phyloP scores from a whole-genome alignment of 2,888 invertebrate species.

The Drosophila anomalata region DNA sequence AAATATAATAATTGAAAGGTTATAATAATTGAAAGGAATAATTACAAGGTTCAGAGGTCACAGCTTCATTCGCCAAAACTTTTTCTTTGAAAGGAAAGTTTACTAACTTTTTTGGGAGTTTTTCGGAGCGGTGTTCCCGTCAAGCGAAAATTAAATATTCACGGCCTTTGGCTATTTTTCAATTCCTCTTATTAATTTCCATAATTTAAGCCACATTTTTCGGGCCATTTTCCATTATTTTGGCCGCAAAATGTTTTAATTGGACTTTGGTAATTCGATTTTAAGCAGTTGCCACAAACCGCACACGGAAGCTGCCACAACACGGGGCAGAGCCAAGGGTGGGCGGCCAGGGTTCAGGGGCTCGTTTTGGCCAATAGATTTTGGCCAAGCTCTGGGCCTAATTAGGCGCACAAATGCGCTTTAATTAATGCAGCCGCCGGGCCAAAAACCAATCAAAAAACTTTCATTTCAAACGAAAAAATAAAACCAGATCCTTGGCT shows the following conservation, averaged over 20 bases:
- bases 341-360: neutral
- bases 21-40: too few relatives aligned
- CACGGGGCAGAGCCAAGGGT: neutral
- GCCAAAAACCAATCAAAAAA: neutral
- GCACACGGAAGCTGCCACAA: constrained; percentile 1
- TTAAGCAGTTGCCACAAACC: constrained; percentile 6
- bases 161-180: neutral
- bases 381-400: neutral
- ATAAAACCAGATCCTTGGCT: neutral
- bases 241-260: constrained; percentile 20
- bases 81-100: neutral
- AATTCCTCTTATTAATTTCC: neutral
- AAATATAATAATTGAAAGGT: too few relatives aligned
- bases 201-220: neutral
- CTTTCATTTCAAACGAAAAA: constrained; percentile 1
- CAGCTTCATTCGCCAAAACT: neutral
- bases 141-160: neutral
- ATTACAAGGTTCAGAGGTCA: constrained; percentile 1
- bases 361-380: neutral
- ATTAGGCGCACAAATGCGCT: constrained; percentile 18
- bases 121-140: neutral
- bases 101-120: neutral
- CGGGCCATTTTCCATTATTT: neutral
- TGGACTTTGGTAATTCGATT: constrained; percentile 6
- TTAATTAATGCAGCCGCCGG: constrained; percentile 17